Base-by-base conservation (phyloP, 2,113 vertebrate species). In the Cebus imitator region DNA sequence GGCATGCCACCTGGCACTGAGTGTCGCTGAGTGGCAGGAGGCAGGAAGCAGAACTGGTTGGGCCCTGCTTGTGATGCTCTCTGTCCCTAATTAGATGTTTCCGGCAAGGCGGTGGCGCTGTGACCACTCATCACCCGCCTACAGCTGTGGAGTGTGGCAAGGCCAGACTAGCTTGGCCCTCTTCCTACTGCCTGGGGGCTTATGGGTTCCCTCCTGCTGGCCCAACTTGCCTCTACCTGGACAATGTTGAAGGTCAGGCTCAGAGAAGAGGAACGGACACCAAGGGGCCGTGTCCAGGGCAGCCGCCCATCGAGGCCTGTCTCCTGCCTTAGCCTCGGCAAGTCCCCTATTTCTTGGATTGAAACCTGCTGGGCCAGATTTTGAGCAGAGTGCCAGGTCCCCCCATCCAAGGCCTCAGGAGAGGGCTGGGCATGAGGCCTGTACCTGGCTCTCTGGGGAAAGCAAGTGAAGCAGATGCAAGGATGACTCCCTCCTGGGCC, bases 41-140 rank as follows among this genome's bases (percentile, higher is more conserved):
- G 90, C 93, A 96, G 92, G 94, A 94, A 94, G 58, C 87, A 97
- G 95, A 96, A 96, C 98, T 92, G 96, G 97, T 96, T 57, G 68
- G 88, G 68, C 64, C 94, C 88, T 86, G 90, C 57, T 58, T 32
- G 45, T 40, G 48, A 70, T 76, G 86, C 92, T 93, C 91, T 88
- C 64, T 64, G 92, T 95, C 88, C 97, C 90, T 98, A 98, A 98
- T 98, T 97, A 97, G 96, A 94, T 72, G 82, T 96, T 98, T 98
- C 98, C 94, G 91, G 96, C 84, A 85, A 97, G 96, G 98, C 30
- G 82, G 94, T 1, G 61, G 95, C 96, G 0, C 90, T 32, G 86
- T 81, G 96, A 92, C 96, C 21, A 87, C 91, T 88, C 96, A 55
- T 58, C 13, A 2, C 92, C 84, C 1, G 30, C 98, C 98, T 94